Base-by-base conservation (phyloP, 2,113 vertebrate genomes). In the Passer montanus region DNA sequence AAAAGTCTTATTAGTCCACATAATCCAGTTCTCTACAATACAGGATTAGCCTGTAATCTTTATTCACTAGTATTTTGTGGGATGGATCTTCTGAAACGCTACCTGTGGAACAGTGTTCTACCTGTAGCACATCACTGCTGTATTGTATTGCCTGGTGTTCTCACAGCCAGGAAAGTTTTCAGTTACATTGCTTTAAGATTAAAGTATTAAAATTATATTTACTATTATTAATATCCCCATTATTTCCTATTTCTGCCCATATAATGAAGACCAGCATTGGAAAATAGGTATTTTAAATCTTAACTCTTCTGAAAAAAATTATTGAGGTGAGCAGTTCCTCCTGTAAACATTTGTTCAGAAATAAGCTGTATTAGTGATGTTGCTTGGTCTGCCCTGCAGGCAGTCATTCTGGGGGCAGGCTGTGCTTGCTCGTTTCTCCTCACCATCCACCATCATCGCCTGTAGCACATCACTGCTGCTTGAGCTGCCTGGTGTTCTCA, bases 31-130 rank as follows among this genome's bases (percentile, higher is more conserved):
- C 59, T 67, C 82, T 83, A 31, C 70, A 67, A 26, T 86, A 44
- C 8, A 83, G 89, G 92, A 93, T 96, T 91, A 95, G 55, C 79
- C 78, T 62, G 62, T 95, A 93, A 93, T 95, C 93, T 96, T 79
- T 62, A 50, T 74, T 94, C 56, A 77, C 70, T 84, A 56, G 55
- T 85, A 46, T 73, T 85, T 86, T 20, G 5, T 55, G 59, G 86
- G 58, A 49, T 80, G 78, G 33, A 80, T 44, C 75, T 85, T 89
- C 84, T 64, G 70, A 70, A 33, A 77, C 7, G 9, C 33, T 62
- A 87, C 90, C 75, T 93, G 39, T 56, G 23, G 35, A 19, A 35
- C 35, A 39, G 53, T 46, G 11, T 27, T 37, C 50, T 35, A n/a
- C 87, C 67, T 95, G n/a, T 44, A 27, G 53, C 23, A n/a, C 28